Percentiles rank a stretch among this genome's conserved stretches.
These are phyloP conservation scores for Ormia ochracea DNA, from an alignment of 2,888 invertebrate species.

Conservation along the genomic window DNA sequence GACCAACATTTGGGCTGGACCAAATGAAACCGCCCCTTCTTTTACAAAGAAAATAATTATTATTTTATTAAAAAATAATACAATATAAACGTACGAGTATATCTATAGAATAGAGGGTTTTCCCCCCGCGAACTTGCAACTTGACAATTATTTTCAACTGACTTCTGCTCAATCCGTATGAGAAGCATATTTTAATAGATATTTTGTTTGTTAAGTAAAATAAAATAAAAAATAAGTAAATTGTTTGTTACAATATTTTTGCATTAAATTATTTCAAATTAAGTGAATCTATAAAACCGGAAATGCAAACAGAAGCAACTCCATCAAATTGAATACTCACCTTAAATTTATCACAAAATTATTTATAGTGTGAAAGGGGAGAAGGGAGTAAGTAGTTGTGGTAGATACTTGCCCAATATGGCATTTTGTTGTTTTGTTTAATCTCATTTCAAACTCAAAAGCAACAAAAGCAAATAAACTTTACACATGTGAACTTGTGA, in stretches of 20 bases:
- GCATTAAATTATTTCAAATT: not conserved
- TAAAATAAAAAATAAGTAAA: not conserved
- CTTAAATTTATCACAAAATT: not conserved
- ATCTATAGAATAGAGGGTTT: too few species aligned
- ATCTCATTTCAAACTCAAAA: slow-evolving; percentile 8
- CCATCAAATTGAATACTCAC: slow-evolving; percentile 3
- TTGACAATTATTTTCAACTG: too few species aligned
- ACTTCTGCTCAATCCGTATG: too few species aligned
- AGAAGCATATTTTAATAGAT: too few species aligned
- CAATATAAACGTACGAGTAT: too few species aligned
- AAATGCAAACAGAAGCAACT: not conserved
- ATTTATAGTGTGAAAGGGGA: slow-evolving; percentile 6
- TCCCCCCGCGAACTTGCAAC: too few species aligned
- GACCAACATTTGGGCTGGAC: too few species aligned
- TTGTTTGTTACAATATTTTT: not conserved
- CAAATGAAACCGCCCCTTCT: too few species aligned
- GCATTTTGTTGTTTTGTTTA: slow-evolving; percentile 1
- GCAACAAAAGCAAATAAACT: slow-evolving; percentile 21
- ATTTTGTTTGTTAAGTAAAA: too few species aligned
- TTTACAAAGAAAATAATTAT: too few species aligned
- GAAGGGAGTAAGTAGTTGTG: too few species aligned
- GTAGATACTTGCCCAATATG: not conserved
- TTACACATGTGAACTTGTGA: not conserved
- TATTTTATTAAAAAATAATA: too few species aligned
- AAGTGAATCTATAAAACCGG: not conserved